phyloP scores from a whole-genome alignment of 2,888 invertebrate genomes.

The Lasioglossum vierecki region DNA sequence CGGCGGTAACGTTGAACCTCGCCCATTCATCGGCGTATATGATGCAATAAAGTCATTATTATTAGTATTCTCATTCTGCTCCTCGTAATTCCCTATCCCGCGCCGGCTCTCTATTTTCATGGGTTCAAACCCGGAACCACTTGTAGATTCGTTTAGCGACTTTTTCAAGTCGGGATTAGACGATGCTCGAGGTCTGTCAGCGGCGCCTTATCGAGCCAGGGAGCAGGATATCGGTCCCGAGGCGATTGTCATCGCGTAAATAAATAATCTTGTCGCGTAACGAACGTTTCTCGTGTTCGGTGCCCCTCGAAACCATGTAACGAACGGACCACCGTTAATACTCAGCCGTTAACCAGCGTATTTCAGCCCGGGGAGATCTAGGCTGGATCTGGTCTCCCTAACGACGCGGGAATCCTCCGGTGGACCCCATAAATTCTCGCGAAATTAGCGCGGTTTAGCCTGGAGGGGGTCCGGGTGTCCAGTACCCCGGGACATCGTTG shows the following conservation, averaged over 20 bases:
- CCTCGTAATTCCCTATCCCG: background rate
- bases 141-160: background rate
- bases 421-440: constrained; percentile 22
- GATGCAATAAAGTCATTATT: constrained; percentile 1
- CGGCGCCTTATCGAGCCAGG: background rate
- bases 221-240: constrained; percentile 1
- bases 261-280: constrained; percentile 6
- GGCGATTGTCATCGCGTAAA: constrained; percentile 2
- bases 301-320: constrained; percentile 1
- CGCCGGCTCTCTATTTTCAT: background rate
- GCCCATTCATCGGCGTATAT: constrained; percentile 7
- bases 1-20: background rate
- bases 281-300: background rate
- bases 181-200: background rate
- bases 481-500: background rate
- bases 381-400: background rate
- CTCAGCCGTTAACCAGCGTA: background rate
- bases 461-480: background rate
- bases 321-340: constrained; percentile 2
- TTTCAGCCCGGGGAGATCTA: constrained; percentile 12
- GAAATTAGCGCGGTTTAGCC: constrained; percentile 6
- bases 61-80: background rate
- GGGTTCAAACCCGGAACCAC: background rate
- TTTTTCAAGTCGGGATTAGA: background rate
- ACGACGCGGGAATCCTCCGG: background rate